Conservation (phyloP, 1,140 invertebrate genomes). For the Lasioglossum albipes region DNA sequence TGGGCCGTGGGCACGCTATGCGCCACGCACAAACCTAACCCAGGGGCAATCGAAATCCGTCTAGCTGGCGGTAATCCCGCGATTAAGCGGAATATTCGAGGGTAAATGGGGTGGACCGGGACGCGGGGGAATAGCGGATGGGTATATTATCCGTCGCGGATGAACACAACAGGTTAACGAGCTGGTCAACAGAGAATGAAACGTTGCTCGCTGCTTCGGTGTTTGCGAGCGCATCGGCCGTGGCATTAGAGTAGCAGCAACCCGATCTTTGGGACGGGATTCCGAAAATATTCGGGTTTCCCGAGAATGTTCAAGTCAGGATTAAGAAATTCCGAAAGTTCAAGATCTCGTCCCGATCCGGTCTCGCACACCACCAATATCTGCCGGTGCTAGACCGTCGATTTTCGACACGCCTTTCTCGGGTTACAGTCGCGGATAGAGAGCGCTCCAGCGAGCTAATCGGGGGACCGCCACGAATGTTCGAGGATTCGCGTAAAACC, state of each 20-base stretch:
- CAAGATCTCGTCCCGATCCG: too few relatives aligned
- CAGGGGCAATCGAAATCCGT: not conserved
- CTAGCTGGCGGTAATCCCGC: not conserved
- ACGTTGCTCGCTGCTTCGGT: slow-evolving; percentile 11
- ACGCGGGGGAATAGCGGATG: not conserved
- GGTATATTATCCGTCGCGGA: slow-evolving; percentile 4
- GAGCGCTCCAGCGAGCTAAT: too few relatives aligned
- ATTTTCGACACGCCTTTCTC: slow-evolving; percentile 56
- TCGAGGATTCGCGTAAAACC: slow-evolving; percentile 44
- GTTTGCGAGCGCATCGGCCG: not conserved
- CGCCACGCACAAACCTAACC: not conserved
- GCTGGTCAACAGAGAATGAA: slow-evolving; percentile 54
- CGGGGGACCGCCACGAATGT: not conserved
- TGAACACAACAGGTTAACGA: slow-evolving; percentile 45
- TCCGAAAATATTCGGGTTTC: too few relatives aligned
- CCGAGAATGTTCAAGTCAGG: too few relatives aligned
- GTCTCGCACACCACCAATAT: too few relatives aligned
- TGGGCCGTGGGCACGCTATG: slow-evolving; percentile 5
- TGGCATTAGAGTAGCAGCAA: slow-evolving; percentile 42
- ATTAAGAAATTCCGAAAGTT: too few relatives aligned
- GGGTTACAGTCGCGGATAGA: slow-evolving; percentile 34
- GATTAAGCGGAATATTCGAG: not conserved
- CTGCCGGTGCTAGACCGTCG: slow-evolving; percentile 39
- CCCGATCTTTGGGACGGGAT: not conserved
- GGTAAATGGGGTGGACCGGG: not conserved